phyloP scores from a whole-genome alignment of 2,888 invertebrate species.

The Dione vanillae region DNA sequence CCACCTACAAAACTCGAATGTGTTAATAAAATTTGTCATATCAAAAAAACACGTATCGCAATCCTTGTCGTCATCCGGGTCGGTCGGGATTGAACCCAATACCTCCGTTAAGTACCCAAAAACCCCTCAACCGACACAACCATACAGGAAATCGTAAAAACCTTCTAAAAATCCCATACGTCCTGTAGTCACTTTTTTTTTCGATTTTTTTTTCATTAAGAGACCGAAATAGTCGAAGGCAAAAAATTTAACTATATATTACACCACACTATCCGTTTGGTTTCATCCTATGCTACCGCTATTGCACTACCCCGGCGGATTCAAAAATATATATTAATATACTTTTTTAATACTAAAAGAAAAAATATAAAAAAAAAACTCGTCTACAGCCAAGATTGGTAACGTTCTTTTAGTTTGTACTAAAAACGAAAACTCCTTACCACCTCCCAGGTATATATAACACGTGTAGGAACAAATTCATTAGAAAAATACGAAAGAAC shows the following conservation, averaged over 20 bases:
- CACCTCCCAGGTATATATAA: slow-evolving; percentile 59
- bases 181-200: slow-evolving; percentile 24
- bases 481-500: slow-evolving; percentile 34
- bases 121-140: slow-evolving; percentile 31
- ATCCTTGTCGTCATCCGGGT: slow-evolving; percentile 76
- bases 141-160: slow-evolving; percentile 23
- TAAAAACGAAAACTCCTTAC: slow-evolving; percentile 58
- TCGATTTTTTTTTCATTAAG: slow-evolving; percentile 21
- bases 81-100: slow-evolving; percentile 80
- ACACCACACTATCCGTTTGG: slow-evolving; percentile 58
- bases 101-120: slow-evolving; percentile 54
- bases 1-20: slow-evolving; percentile 65
- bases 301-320: slow-evolving; percentile 83
- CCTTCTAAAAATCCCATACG: slow-evolving; percentile 26
- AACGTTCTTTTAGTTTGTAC: slow-evolving; percentile 59
- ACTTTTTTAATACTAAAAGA: slow-evolving; percentile 65
- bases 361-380: slow-evolving; percentile 51
- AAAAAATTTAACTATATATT: slow-evolving; percentile 58
- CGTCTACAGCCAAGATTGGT: slow-evolving; percentile 71
- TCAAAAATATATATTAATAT: slow-evolving; percentile 61
- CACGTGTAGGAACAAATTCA: slow-evolving; percentile 50
- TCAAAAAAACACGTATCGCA: slow-evolving; percentile 73
- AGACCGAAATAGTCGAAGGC: slow-evolving; percentile 51
- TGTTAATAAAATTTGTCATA: slow-evolving; percentile 63
- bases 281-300: slow-evolving; percentile 74